phyloP scores from a whole-genome alignment of 2,888 invertebrate genomes.

The Synanthedon myopaeformis region DNA sequence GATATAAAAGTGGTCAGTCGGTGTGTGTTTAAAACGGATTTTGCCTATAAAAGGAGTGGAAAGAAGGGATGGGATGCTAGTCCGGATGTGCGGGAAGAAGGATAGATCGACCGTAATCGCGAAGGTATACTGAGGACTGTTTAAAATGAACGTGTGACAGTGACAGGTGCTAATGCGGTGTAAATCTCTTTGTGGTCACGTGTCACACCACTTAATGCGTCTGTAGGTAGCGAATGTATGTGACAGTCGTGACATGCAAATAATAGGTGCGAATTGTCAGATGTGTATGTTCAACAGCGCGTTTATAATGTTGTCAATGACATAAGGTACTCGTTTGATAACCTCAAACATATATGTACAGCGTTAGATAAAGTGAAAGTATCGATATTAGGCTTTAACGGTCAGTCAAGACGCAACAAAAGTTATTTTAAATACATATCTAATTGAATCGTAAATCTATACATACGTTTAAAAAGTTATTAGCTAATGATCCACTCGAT shows the following conservation, averaged over 20 bases:
- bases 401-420: too few relatives aligned
- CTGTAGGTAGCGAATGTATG: background rate
- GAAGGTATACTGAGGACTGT: constrained; percentile 29
- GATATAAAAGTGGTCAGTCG: constrained; percentile 9
- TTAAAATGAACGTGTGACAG: background rate
- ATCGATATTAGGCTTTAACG: too few relatives aligned
- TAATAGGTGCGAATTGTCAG: background rate
- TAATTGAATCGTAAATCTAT: too few relatives aligned
- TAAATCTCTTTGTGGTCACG: background rate
- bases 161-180: background rate
- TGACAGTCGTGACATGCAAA: background rate
- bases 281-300: too few relatives aligned
- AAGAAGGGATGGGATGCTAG: constrained; percentile 28
- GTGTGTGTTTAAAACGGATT: constrained; percentile 9
- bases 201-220: background rate
- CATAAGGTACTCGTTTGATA: too few relatives aligned
- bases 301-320: too few relatives aligned
- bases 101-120: constrained; percentile 29
- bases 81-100: constrained; percentile 40
- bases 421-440: too few relatives aligned
- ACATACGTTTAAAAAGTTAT: too few relatives aligned
- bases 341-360: too few relatives aligned
- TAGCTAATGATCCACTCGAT: too few relatives aligned
- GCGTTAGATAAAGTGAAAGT: too few relatives aligned
- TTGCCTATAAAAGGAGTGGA: constrained; percentile 19